Evolutionary conservation across 2,888 invertebrate genomes (phyloP).

Genomic region (Leptopterna dolabrata): DNA sequence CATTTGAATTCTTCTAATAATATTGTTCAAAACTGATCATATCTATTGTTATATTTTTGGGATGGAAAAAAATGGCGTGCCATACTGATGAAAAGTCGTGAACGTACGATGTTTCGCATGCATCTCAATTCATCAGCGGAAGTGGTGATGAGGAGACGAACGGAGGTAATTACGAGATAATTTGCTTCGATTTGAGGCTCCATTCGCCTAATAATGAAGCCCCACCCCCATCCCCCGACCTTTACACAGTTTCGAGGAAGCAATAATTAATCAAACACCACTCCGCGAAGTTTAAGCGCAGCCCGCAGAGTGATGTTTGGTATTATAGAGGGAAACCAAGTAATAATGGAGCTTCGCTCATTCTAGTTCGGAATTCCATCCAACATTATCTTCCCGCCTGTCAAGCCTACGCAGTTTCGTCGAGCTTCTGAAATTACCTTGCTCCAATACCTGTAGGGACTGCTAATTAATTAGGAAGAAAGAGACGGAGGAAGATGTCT

Average conservation of each 20-base stretch:
- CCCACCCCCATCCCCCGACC: background rate
- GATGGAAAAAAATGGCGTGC: too few species aligned
- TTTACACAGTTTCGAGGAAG: background rate
- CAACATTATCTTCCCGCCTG: background rate
- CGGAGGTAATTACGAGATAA: conserved; percentile 45
- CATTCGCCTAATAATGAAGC: conserved; percentile 43
- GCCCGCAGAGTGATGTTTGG: conserved; percentile 3
- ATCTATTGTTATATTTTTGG: too few species aligned
- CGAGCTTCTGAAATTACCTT: background rate
- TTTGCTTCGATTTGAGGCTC: conserved; percentile 44
- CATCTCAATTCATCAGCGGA: conserved; percentile 18
- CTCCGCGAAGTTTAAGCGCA: conserved; percentile 26
- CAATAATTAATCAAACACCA: conserved; percentile 46
- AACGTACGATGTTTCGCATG: background rate
- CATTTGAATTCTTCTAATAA: too few species aligned
- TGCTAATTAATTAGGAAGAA: background rate
- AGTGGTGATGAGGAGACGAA: conserved; percentile 21
- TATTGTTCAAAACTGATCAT: too few species aligned
- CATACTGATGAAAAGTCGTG: background rate
- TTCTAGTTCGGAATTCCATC: conserved; percentile 23
- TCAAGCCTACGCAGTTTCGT: background rate
- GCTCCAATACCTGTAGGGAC: background rate
- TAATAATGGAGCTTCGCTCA: conserved; percentile 26
- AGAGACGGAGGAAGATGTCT: too few species aligned
- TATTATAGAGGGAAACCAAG: conserved; percentile 13